A percentile compares a stretch with the other conserved stretches of the same genome.
These are phyloP conservation scores for Xestobium rufovillosum DNA, from an alignment of 2,888 invertebrate species.

Conservation along the genomic window DNA sequence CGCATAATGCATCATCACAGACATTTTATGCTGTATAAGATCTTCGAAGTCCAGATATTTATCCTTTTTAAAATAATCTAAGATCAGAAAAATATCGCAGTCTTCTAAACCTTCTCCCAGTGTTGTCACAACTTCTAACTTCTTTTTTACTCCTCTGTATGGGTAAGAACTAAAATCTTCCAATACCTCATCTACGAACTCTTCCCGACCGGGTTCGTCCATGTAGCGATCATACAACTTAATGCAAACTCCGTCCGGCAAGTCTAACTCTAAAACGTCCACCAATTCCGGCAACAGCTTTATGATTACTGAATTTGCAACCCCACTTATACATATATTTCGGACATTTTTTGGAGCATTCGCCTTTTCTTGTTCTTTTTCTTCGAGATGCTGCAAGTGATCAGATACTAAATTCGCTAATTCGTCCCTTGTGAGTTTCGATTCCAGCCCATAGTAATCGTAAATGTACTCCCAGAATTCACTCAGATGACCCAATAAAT, in stretches of 20 bases:
- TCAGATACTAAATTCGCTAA: conserved; percentile 30
- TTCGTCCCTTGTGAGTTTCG: conserved; percentile 32
- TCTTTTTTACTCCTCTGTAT: conserved; percentile 32
- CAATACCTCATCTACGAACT: conserved; percentile 25
- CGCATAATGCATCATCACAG: conserved; percentile 42
- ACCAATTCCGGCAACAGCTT: conserved; percentile 32
- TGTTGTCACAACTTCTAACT: conserved; percentile 35
- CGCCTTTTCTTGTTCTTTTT: conserved; percentile 3
- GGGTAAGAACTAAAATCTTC: conserved; percentile 26
- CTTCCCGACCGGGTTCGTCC: conserved; percentile 18
- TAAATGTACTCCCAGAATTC: conserved; percentile 57
- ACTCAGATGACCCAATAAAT: conserved; percentile 51
- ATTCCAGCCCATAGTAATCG: conserved; percentile 49
- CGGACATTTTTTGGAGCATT: conserved; percentile 6
- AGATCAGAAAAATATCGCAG: conserved; percentile 48
- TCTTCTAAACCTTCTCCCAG: conserved; percentile 45
- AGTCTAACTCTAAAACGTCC: conserved; percentile 25
- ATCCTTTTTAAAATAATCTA: conserved; percentile 36
- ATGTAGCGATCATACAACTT: conserved; percentile 31
- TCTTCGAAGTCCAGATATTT: conserved; percentile 20
- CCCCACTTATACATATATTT: conserved; percentile 24
- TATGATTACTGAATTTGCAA: conserved; percentile 26
- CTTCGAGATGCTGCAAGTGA: conserved; percentile 26
- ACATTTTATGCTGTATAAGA: conserved; percentile 15
- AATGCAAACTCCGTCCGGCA: conserved; percentile 28